Base-by-base conservation (phyloP, 2,888 invertebrate species). In the Meghimatium bilineatum region DNA sequence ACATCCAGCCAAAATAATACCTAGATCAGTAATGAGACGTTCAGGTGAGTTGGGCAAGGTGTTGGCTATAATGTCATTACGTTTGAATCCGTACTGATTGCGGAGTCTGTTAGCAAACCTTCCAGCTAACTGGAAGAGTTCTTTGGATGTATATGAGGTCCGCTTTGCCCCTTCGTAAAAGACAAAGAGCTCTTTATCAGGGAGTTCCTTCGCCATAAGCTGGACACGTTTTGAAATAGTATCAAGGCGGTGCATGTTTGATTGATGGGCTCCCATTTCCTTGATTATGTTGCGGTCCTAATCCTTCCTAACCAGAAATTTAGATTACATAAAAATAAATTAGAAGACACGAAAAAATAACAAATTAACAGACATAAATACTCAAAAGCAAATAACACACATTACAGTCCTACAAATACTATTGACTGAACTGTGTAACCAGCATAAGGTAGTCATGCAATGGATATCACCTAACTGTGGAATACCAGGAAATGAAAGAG, bases 21-120 rank as follows among this genome's bases (percentile, higher is more conserved):
- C 79, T 3, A 79, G 32, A 29, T 66, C 66, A n/a, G 67, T 67
- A 38, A 79, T 79, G 12, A 79, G 17, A 6, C 79, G 38, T 38
- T 79, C 79, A 34, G 79, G 79, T n/a, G 67, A 67, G 67, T 79
- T 79, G 26, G 79, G 79, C 38, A 79, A 17, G 23, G 79, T 67
- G 49, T 67, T 79, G 32, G 20, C 79, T 26, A 79, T 67, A 29
- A 79, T 63, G 29, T 79, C 79, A 38, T 44, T 17, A 44, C 44
- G 44, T 44, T 44, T 44, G 44, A 44, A 44, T 44, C 44, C 44
- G 12, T 44, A 44, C 44, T 14, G 63, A 38, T 63, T 63, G 8
- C 77, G 60, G 38, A 77, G 26, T 36, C 77, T 77, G 63, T 60
- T 1, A 34, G 77, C 77, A 49, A 77, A 77, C 38, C n/a, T 60